Evolutionary conservation across 2,113 vertebrate species (phyloP).

Genomic region (Tilapia sparmanii): DNA sequence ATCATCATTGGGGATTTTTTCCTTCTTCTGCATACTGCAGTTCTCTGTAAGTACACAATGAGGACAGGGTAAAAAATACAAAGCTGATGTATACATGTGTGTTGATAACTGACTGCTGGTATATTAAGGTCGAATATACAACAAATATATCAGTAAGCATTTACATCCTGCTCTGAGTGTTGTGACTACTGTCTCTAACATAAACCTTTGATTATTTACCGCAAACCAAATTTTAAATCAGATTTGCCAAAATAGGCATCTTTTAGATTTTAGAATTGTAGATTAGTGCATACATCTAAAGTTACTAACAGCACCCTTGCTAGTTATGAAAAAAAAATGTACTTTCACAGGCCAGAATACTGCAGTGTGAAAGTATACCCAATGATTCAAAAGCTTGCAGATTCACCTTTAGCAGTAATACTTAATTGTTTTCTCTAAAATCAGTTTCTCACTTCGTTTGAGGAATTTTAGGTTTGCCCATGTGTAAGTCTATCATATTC

Average conservation of each 20-base stretch:
- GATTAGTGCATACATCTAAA: fast-evolving
- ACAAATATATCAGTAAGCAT: not conserved
- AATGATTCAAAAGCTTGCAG: not conserved
- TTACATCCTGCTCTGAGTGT: not conserved
- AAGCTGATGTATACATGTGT: not conserved
- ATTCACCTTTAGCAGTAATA: not conserved
- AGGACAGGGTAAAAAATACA: not conserved
- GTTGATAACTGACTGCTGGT: not conserved
- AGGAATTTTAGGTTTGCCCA: not conserved
- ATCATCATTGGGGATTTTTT: not conserved
- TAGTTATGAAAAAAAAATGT: not conserved
- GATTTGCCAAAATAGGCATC: fast-evolving
- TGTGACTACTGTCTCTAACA: not conserved
- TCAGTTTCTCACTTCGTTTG: not conserved
- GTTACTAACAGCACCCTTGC: not conserved
- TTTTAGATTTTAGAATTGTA: not conserved
- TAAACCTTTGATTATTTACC: not conserved
- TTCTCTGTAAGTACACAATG: constrained; percentile 62
- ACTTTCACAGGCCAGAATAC: not conserved
- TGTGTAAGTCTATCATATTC: not conserved
- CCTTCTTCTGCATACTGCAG: constrained; percentile 73
- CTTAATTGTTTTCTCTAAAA: not conserved
- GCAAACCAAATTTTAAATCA: not conserved
- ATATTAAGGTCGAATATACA: not conserved
- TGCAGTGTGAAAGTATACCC: not conserved